Percentiles rank a stretch among this genome's conserved stretches.
Evolutionary conservation across 2,113 vertebrate species (phyloP).

Genomic region (Aythya baeri): DNA sequence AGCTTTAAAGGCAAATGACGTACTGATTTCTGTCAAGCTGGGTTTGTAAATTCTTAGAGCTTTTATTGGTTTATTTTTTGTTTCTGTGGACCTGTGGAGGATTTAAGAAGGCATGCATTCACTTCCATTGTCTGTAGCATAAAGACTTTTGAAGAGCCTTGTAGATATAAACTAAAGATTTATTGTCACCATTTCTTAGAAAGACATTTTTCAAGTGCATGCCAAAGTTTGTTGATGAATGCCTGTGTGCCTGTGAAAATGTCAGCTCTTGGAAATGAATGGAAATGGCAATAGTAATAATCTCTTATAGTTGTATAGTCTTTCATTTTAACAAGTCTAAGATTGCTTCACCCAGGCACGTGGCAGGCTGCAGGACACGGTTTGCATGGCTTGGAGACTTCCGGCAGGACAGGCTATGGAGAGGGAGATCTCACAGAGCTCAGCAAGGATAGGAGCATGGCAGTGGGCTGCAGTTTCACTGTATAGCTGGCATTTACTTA

Average conservation of each 20-base stretch:
- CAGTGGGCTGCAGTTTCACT: neutral
- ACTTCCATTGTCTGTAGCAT: neutral
- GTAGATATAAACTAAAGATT: neutral
- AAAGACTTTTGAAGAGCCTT: neutral
- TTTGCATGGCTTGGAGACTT: neutral
- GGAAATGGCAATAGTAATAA: neutral
- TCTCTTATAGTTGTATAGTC: rapidly evolving
- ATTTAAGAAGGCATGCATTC: neutral
- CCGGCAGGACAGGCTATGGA: neutral
- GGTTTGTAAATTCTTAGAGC: neutral
- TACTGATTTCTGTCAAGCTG: neutral
- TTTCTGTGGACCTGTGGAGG: neutral
- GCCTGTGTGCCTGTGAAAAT: neutral
- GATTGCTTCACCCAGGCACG: neutral
- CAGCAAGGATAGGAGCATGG: neutral
- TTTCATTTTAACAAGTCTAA: neutral
- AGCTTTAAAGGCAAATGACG: neutral
- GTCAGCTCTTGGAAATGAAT: neutral
- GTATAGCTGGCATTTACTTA: neutral
- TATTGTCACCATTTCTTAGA: neutral
- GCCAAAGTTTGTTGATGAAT: neutral
- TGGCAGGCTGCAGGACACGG: neutral
- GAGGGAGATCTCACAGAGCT: neutral
- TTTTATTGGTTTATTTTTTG: neutral
- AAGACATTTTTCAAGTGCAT: neutral